Percentiles rank a stretch among this genome's conserved stretches.
phyloP scores from a whole-genome alignment of 2,797 vertebrate species.

The Phalanger gymnotis region DNA sequence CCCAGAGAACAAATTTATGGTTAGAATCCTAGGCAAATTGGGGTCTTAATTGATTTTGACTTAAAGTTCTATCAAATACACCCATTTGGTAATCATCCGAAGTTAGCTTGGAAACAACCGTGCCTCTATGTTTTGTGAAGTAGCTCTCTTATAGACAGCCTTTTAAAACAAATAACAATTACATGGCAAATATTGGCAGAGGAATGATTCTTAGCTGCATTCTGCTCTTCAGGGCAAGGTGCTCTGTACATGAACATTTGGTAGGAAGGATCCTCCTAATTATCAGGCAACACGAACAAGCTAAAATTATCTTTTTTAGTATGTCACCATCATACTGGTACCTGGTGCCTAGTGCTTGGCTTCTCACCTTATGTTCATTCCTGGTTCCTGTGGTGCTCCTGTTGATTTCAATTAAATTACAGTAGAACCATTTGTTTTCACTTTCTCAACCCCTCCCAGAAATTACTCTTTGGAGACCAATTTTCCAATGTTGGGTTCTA shows the following conservation, averaged over 20 bases:
- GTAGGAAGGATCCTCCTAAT: conserved; percentile 70
- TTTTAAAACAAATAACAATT: neutral
- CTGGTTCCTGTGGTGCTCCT: conserved; percentile 46
- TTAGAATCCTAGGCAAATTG: neutral
- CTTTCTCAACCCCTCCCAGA: neutral
- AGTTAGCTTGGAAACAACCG: neutral
- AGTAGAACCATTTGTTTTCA: conserved; percentile 22
- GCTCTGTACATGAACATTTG: conserved; percentile 59
- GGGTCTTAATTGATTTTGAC: neutral
- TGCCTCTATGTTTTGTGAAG: neutral
- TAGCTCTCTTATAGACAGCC: neutral
- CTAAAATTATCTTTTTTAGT: conserved; percentile 66
- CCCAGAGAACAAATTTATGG: neutral
- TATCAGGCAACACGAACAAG: conserved; percentile 55
- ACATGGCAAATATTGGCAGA: neutral
- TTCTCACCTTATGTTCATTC: conserved; percentile 62
- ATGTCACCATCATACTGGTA: conserved; percentile 68
- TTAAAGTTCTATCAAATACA: neutral
- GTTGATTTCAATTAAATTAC: conserved; percentile 55
- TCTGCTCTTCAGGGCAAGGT: conserved; percentile 35
- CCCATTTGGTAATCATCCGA: neutral
- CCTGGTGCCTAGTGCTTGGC: conserved; percentile 53
- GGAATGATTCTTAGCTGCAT: neutral
- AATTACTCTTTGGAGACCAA: neutral
- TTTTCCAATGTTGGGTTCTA: neutral